Percentiles rank a stretch among this genome's conserved stretches.
Conservation (phyloP, 1,140 invertebrate species). For the Pachypsylla venusta region DNA sequence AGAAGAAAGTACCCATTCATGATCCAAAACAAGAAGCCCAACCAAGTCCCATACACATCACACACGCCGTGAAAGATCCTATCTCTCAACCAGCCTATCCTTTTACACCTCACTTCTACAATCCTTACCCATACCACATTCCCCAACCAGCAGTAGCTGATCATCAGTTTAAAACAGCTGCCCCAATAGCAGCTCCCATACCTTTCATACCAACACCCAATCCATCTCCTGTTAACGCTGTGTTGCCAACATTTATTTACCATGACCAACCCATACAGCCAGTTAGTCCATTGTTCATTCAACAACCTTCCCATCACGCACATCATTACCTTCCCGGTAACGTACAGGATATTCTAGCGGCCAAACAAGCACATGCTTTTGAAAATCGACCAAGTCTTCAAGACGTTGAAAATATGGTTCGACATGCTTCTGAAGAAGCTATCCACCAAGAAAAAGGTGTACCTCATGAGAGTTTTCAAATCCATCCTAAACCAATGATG, state of each 20-base stretch:
- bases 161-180: neutral
- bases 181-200: neutral
- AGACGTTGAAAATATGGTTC: slow-evolving; percentile 5
- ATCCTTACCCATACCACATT: neutral
- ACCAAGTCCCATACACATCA: neutral
- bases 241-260: neutral
- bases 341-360: neutral
- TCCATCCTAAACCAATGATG: slow-evolving; percentile 5
- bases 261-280: slow-evolving; percentile 2
- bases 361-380: no score
- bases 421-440: neutral
- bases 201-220: neutral
- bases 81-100: neutral
- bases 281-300: neutral
- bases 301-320: neutral
- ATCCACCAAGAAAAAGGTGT: neutral
- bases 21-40: neutral
- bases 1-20: neutral
- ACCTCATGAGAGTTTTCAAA: neutral
- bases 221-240: neutral
- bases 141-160: neutral
- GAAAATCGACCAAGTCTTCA: neutral
- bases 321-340: slow-evolving; percentile 2
- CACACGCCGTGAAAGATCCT: neutral
- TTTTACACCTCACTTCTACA: neutral